A percentile compares a stretch with the other conserved stretches of the same genome.
These are phyloP conservation scores for Fistularia commersonii DNA, from an alignment of 2,797 vertebrate species.

Conservation along the genomic window DNA sequence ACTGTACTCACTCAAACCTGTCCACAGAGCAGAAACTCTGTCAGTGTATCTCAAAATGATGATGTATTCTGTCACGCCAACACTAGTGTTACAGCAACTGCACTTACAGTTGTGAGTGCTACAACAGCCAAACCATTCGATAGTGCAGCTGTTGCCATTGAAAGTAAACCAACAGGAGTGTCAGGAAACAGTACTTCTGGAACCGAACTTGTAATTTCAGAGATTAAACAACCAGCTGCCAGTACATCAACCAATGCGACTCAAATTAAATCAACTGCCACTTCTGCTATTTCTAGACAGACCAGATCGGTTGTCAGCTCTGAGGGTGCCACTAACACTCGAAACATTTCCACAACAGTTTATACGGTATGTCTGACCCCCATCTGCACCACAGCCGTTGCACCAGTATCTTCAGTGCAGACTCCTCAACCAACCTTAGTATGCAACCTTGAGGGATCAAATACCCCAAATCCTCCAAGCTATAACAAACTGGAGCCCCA, in stretches of 20 bases:
- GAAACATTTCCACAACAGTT: conserved; percentile 22
- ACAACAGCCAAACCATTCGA: conserved; percentile 22
- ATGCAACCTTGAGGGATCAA: conserved; percentile 37
- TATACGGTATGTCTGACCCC: conserved; percentile 26
- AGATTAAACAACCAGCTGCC: conserved; percentile 34
- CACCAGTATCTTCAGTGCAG: conserved; percentile 32
- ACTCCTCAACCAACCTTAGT: conserved; percentile 26
- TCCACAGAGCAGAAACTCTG: conserved; percentile 37
- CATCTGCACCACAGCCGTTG: conserved; percentile 27
- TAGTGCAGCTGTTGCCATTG: conserved; percentile 18
- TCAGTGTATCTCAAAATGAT: conserved; percentile 33
- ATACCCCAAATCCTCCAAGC: conserved; percentile 23
- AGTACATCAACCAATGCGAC: conserved; percentile 17
- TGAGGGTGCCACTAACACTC: conserved; percentile 25
- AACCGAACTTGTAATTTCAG: conserved; percentile 31
- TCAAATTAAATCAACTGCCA: conserved; percentile 32
- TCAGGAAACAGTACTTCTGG: conserved; percentile 29
- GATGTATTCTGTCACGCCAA: conserved; percentile 17
- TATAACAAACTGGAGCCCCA: conserved; percentile 44
- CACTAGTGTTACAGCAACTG: conserved; percentile 10
- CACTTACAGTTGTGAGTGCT: conserved; percentile 25
- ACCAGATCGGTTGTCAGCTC: conserved; percentile 38
- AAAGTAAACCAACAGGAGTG: conserved; percentile 36
- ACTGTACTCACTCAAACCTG: conserved; percentile 21
- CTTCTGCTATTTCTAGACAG: conserved; percentile 42